Conservation (phyloP, 1,140 invertebrate genomes). For the Danaus plexippus region DNA sequence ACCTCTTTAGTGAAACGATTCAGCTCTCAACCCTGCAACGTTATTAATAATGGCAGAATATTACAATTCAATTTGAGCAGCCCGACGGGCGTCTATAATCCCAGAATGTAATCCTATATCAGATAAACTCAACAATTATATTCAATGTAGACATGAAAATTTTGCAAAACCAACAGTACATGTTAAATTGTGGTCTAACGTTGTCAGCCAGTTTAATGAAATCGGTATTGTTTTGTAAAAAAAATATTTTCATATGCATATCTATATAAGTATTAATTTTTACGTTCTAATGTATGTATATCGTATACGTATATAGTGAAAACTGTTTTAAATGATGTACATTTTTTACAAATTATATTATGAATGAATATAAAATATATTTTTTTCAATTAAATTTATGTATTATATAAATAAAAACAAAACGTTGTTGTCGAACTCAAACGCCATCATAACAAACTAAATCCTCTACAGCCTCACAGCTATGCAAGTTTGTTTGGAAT, state of each 20-base stretch:
- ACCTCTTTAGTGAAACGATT: too few species aligned
- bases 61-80: constrained; percentile 67
- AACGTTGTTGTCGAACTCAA: too few species aligned
- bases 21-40: constrained; percentile 39
- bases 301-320: too few species aligned
- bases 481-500: constrained; percentile 7
- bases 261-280: too few species aligned
- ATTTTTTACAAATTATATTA: too few species aligned
- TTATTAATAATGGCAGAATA: constrained; percentile 63
- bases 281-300: too few species aligned
- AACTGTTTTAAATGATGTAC: not conserved
- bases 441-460: too few species aligned
- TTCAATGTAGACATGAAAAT: constrained; percentile 61
- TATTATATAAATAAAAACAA: too few species aligned
- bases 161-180: constrained; percentile 44
- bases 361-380: too few species aligned
- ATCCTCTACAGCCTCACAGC: constrained; percentile 1
- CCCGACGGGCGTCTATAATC: constrained; percentile 45
- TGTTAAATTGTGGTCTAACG: constrained; percentile 43
- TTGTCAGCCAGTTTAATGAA: constrained; percentile 39
- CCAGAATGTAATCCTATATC: constrained; percentile 48
- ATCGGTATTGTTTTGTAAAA: constrained; percentile 15
- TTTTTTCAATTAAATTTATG: too few species aligned
- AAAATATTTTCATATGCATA: too few species aligned
- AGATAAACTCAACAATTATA: constrained; percentile 67